Percentiles rank a stretch among this genome's conserved stretches.
Conservation (phyloP, 2,888 invertebrate genomes). For the Pilophorus perplexus region DNA sequence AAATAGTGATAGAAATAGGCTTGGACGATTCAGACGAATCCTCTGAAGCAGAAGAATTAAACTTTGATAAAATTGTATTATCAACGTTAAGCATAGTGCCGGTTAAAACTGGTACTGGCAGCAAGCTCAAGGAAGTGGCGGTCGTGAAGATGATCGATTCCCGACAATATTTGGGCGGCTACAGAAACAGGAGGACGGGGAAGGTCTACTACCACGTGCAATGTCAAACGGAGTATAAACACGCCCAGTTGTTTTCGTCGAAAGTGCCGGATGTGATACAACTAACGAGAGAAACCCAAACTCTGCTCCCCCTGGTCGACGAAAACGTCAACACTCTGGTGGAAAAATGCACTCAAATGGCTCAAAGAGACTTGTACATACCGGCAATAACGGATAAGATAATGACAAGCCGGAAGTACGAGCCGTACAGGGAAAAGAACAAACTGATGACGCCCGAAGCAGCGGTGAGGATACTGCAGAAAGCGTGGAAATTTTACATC, state of each 20-base stretch:
- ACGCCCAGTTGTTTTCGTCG: background rate
- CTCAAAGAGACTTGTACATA: slow-evolving; percentile 56
- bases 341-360: slow-evolving; percentile 42
- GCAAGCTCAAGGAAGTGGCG: slow-evolving; percentile 14
- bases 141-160: slow-evolving; percentile 52
- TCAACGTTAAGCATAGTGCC: too few species aligned
- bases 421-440: background rate
- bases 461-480: slow-evolving; percentile 32
- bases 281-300: slow-evolving; percentile 63
- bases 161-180: slow-evolving; percentile 82
- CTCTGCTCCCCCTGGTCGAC: slow-evolving; percentile 50
- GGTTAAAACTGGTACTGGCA: too few species aligned
- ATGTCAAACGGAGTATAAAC: slow-evolving; percentile 59
- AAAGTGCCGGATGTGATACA: slow-evolving; percentile 30
- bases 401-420: slow-evolving; percentile 53
- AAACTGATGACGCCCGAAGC: slow-evolving; percentile 14
- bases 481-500: slow-evolving; percentile 18
- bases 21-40: slow-evolving; percentile 8
- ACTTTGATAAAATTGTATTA: too few species aligned
- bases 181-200: slow-evolving; percentile 67
- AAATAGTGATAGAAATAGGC: background rate
- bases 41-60: background rate
- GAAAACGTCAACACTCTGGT: slow-evolving; percentile 30
- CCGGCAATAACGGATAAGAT: slow-evolving; percentile 64
- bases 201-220: slow-evolving; percentile 76